Conservation (phyloP, 2,113 vertebrate genomes). For the Melanostigma gelatinosum region DNA sequence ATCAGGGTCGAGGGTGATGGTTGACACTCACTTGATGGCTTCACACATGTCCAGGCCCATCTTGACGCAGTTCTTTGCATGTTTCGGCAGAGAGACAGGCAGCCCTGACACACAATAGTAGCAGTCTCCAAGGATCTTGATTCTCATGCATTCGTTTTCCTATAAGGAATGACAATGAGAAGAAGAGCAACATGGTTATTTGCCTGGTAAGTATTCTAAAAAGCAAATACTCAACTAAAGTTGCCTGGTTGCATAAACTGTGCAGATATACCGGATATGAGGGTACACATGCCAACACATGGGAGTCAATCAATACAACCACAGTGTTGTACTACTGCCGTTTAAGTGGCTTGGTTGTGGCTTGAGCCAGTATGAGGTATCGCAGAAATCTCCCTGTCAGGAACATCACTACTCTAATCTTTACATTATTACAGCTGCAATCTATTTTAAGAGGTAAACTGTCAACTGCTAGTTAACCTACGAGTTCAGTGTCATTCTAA, state of each 20-base stretch:
- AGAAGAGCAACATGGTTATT: not conserved
- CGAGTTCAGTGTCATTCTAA: not conserved
- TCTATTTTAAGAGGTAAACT: not conserved
- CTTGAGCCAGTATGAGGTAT: not conserved
- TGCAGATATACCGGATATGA: not conserved
- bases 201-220: no score
- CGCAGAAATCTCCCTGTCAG: not conserved
- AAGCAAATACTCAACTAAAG: not conserved
- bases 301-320: not conserved
- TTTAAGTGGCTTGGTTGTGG: slow-evolving; percentile 6
- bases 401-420: not conserved
- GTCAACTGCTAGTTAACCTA: not conserved
- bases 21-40: slow-evolving; percentile 92
- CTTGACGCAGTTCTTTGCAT: slow-evolving; percentile 98
- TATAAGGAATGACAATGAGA: slow-evolving; percentile 53
- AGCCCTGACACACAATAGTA: slow-evolving; percentile 99
- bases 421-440: not conserved
- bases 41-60: slow-evolving; percentile 99
- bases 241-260: not conserved
- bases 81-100: slow-evolving; percentile 94
- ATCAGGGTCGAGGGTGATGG: not conserved
- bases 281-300: not conserved
- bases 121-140: slow-evolving; percentile 98
- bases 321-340: not conserved
- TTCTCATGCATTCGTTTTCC: slow-evolving; percentile 99